Evolutionary conservation across 2,113 vertebrate genomes (phyloP), one percentile per base, ranked within the genome.

Genomic region (Percopsis transmontana): DNA sequence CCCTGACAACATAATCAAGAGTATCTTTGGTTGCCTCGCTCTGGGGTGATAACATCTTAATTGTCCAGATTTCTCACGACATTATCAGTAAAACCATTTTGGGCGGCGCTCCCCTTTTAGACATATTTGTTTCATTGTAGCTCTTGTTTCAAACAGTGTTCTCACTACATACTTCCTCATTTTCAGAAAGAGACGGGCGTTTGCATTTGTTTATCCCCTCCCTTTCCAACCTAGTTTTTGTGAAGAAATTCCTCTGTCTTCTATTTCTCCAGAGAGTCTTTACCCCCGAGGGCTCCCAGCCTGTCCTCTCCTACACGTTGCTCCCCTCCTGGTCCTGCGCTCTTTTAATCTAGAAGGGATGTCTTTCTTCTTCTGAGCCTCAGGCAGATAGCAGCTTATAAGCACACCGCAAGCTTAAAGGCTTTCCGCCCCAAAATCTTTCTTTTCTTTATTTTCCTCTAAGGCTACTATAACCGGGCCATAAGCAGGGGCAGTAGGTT

Each of bases 281-380:
- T 66, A 66, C 77, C 85, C 83, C 73, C 2, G 33, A 77, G 87
- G 83, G 77, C 70, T 67, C 18, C 20, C 42, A 58, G 74, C 81
- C 76, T 77, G 86, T 90, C 86, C 87, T 89, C 83, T 76, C 74
- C 79, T 76, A 62, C 78, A 82, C 80, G 18, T 61, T 16, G 57
- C 83, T 71, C 69, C 67, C 61, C 81, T 88, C 74, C 84, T 84
- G 77, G 76, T 84, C 81, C 78, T 83, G 69, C 66, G 74, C 78
- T 61, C 77, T 80, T 86, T 85, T 81, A 86, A 85, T 89, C 84
- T 81, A 52, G 82, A 75, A 69, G 83, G 86, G 85, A 87, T 87
- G 80, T 88, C 88, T 81, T 83, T 86, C 84, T 77, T 86, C 82
- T 82, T 77, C 66, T 62, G 54, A 16, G 77, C 85, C 83, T 70